Base-by-base conservation (phyloP, 2,797 vertebrate species). In the Protosalanx chinensis region DNA sequence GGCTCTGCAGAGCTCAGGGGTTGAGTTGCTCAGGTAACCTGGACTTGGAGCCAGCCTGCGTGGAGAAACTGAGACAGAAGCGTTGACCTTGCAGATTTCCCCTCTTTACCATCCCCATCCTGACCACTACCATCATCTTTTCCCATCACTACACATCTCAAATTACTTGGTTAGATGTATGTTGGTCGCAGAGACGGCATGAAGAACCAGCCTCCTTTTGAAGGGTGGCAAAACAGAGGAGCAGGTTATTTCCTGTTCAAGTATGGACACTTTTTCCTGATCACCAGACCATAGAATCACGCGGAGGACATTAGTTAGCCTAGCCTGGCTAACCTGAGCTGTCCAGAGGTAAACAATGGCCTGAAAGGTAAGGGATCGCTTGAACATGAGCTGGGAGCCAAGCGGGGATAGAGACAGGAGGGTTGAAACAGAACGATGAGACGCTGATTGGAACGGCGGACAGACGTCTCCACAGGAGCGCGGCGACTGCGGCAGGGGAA, bases 21-120 rank as follows among this genome's bases (percentile, higher is more conserved):
- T 86, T 76, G 85, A 84, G 81, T 73, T 73, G 83, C 88, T 95
- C 91, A 64, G 82, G 89, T 94, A 90, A 91, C 92, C 86, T 7
- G 57, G 61, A 53, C 82, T 72, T 6, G 16, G 73, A 83, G 88
- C 74, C 73, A 72, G 79, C 76, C 63, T 33, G 61, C 6, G 37
- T 70, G 67, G 65, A 51, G 56, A 90, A 89, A 87, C 77, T 65
- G 82, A 89, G 85, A 72, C 70, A 78, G 82, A 91, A 92, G 90
- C 79, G 77, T 71, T 82, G 85, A 56, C 73, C 72, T n/a, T n/a
- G 51, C 69, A 80, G 79, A 73, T 60, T 65, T 23, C 35, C 63
- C 67, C 49, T 32, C 16, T 1, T 62, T 49, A 71, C 49, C 62
- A 57, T 27, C n/a, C 3, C 70, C 32, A 18, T 16, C 2, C 70